phyloP scores from a whole-genome alignment of 53 echinoderm and acorn worm species.

The Patiria pectinifera region DNA sequence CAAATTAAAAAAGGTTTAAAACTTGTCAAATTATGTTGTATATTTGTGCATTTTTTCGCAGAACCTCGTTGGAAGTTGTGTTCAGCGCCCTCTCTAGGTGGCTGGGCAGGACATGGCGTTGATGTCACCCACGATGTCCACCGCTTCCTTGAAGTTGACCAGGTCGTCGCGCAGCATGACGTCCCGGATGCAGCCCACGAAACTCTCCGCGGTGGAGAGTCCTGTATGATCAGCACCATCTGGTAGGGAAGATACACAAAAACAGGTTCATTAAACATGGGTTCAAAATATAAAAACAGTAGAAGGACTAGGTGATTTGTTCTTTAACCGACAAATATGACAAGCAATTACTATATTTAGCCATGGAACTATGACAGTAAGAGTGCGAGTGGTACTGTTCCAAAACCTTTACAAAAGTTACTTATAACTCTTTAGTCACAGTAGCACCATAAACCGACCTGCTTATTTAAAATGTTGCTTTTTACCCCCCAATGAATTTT shows the following conservation, averaged over 20 bases:
- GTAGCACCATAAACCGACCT: too few species aligned
- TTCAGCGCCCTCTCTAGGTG: not conserved
- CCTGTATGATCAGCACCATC: constrained; percentile 56
- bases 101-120: constrained; percentile 61
- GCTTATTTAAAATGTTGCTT: too few species aligned
- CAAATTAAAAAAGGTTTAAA: not conserved
- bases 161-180: constrained; percentile 68
- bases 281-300: too few species aligned
- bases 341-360: too few species aligned
- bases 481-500: too few species aligned
- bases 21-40: not conserved
- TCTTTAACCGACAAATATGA: too few species aligned
- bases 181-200: constrained; percentile 88
- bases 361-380: too few species aligned
- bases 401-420: too few species aligned
- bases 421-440: too few species aligned
- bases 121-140: constrained; percentile 15
- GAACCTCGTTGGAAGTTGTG: not conserved
- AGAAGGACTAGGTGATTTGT: too few species aligned
- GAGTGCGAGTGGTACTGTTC: too few species aligned
- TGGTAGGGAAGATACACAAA: not conserved
- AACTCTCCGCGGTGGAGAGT: constrained; percentile 61
- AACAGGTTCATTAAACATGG: not conserved
- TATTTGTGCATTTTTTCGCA: not conserved
- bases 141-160: constrained; percentile 50